These are phyloP conservation scores for Tenthredo mesomela DNA, from an alignment of 2,888 invertebrate species.

Conservation along the genomic window DNA sequence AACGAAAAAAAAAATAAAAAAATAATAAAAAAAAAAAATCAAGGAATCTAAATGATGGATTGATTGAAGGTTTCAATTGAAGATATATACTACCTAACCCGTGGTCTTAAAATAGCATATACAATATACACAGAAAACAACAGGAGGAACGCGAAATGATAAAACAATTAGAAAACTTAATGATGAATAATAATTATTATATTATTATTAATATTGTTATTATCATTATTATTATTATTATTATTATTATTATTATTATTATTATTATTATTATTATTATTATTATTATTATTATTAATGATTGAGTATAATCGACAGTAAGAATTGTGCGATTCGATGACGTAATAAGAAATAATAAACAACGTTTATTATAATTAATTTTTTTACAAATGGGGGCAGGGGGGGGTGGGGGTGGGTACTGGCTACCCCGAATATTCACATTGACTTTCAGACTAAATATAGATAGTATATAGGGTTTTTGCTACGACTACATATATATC, in stretches of 20 bases:
- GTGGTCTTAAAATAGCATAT: not conserved
- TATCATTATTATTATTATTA: no score
- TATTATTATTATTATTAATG: not conserved
- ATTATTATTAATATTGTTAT: not conserved
- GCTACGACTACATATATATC: not conserved
- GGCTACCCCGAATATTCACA: conserved; percentile 9
- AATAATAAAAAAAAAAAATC: not conserved
- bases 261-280: not conserved
- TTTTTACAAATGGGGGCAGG: not conserved
- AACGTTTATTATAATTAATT: conserved; percentile 2
- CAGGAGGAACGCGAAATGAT: not conserved
- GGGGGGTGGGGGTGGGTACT: no score
- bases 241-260: not conserved
- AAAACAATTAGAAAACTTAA: not conserved
- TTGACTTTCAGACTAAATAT: not conserved
- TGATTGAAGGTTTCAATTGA: not conserved
- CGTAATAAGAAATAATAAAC: not conserved
- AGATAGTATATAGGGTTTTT: not conserved
- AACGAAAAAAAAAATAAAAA: conserved; percentile 10
- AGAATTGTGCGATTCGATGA: not conserved
- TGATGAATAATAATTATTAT: not conserved
- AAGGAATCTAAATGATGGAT: conserved; percentile 17
- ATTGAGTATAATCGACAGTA: not conserved
- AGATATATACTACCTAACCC: not conserved
- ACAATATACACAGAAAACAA: not conserved